Base-by-base conservation (phyloP, 2,888 invertebrate species). In the Linyphia triangularis region DNA sequence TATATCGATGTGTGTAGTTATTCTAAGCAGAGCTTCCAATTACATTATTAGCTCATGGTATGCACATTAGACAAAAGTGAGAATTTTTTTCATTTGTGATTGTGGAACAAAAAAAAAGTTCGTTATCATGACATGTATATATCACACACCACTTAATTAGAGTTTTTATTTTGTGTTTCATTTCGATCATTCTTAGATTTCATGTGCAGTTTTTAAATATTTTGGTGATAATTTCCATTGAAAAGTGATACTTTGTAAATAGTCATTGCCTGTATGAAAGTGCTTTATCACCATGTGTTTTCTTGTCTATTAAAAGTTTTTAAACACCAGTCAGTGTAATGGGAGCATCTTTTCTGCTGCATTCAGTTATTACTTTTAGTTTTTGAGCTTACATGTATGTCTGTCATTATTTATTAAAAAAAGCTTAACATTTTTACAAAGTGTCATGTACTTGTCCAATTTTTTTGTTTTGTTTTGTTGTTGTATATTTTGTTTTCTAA, bases 201-300 rank as follows among this genome's bases (percentile, higher is more conserved):
- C 33, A 63, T 67, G 33, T 57, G 28, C 43, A 59, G 28, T 69
- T 67, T 67, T 69, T 33, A 63, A 57, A 13, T 65, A 19, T 16
- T n/a, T 57, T 67, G 51, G 61, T 82, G 81, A 81, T 88, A 26
- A 43, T 78, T 77, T 88, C 67, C 59, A 73, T 79, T 40, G 37
- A 57, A 57, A 73, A 61, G 86, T 88, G 86, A 88, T 88, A 88
- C 40, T 81, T 59, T 88, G 86, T 88, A 88, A 65, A 88, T 88
- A 88, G 26, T 67, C 67, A 81, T 78, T 67, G 51, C 22, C 37
- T 40, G 73, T 67, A 65, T 75, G 37, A 63, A 81, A 72, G 84
- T 85, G 84, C 77, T 67, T 73, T 81, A 65, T 73, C 72, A 57
- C 67, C 57, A 33, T 51, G 22, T 51, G 40, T 81, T 51, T 57